Evolutionary conservation across 2,113 vertebrate species (phyloP).

Genomic region (Steatornis caripensis): DNA sequence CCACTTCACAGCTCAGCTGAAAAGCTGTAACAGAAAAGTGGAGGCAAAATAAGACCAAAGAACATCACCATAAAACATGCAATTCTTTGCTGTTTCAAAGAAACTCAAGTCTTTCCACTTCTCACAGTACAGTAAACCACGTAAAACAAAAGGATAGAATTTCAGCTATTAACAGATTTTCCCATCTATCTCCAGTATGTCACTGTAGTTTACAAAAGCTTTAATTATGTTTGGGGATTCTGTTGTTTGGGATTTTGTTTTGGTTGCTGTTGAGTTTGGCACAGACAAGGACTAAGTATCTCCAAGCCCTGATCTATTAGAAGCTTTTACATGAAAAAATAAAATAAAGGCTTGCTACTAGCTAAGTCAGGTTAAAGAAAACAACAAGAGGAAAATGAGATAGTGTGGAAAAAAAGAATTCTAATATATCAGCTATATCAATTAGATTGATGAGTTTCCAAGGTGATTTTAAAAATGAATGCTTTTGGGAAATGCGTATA

Average conservation of each 20-base stretch:
- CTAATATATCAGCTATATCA: not conserved
- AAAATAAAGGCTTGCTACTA: not conserved
- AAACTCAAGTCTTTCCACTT: not conserved
- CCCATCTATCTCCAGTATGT: not conserved
- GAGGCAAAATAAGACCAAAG: not conserved
- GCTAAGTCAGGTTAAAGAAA: not conserved
- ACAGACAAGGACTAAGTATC: not conserved
- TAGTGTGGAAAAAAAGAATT: not conserved
- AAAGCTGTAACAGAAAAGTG: not conserved
- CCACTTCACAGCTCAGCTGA: not conserved
- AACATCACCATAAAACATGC: not conserved
- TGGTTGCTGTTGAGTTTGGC: constrained; percentile 10
- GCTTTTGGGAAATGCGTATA: not conserved
- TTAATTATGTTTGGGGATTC: not conserved
- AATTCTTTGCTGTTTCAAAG: not conserved
- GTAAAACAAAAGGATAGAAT: not conserved
- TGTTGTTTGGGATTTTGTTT: not conserved
- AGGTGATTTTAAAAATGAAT: not conserved
- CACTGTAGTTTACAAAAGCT: not conserved
- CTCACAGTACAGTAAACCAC: not conserved
- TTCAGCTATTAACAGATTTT: not conserved
- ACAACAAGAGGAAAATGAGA: not conserved
- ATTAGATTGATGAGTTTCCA: not conserved
- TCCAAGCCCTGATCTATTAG: not conserved
- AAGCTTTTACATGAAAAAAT: not conserved